Percentiles rank a stretch among this genome's conserved stretches.
Evolutionary conservation across 1,140 invertebrate genomes (phyloP).

Genomic region (Helicoverpa armigera): DNA sequence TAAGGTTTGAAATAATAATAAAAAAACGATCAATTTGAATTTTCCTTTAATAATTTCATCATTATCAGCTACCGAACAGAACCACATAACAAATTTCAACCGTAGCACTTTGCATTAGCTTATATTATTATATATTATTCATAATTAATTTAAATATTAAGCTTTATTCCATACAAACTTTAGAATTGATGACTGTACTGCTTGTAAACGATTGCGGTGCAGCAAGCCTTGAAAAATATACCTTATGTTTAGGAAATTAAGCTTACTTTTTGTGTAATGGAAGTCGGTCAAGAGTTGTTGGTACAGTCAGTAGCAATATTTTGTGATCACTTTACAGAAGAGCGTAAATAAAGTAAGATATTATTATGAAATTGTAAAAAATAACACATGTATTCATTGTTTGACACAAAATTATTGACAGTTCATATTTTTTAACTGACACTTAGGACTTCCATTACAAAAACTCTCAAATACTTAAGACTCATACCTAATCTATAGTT

Average conservation of each 20-base stretch:
- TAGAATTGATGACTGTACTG: conserved; percentile 22
- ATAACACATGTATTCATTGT: background rate
- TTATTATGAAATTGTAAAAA: background rate
- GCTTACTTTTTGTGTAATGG: conserved; percentile 32
- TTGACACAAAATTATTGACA: background rate
- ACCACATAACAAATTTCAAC: conserved; percentile 59
- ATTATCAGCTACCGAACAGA: conserved; percentile 62
- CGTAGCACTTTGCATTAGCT: conserved; percentile 45
- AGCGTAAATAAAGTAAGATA: background rate
- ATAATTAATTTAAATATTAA: conserved; percentile 3
- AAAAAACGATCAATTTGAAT: conserved; percentile 50
- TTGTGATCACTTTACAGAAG: conserved; percentile 4
- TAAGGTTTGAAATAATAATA: background rate
- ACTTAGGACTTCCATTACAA: conserved; percentile 27
- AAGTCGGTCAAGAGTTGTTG: conserved; percentile 17
- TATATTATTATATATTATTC: background rate
- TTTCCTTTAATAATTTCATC: conserved; percentile 65
- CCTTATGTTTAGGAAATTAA: conserved; percentile 15
- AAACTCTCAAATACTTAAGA: conserved; percentile 13
- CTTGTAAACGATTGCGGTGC: conserved; percentile 38
- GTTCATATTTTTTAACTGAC: too few relatives aligned
- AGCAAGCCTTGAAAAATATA: conserved; percentile 35
- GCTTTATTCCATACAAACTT: conserved; percentile 41
- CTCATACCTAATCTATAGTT: background rate
- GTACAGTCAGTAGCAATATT: background rate